Conservation (phyloP, 2,888 invertebrate genomes). For the Halictus ligatus region DNA sequence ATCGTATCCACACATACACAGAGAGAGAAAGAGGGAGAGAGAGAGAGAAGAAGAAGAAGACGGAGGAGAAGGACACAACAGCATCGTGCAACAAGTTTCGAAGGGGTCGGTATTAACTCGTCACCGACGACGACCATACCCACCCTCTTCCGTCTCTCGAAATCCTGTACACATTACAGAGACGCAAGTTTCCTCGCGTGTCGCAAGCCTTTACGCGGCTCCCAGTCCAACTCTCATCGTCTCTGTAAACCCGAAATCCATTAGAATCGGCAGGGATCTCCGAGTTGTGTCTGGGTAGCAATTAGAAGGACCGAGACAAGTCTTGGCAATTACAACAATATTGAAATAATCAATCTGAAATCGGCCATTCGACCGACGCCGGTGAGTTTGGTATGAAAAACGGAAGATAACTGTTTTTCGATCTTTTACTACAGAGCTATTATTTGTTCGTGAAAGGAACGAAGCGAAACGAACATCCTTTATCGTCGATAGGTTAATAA, state of each 20-base stretch:
- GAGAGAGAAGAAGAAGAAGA: neutral
- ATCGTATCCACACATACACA: neutral
- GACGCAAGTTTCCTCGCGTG: neutral
- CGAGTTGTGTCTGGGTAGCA: neutral
- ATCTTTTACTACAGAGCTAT: neutral
- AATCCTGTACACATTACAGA: neutral
- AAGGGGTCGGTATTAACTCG: slow-evolving; percentile 33
- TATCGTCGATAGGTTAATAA: neutral
- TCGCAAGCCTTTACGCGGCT: slow-evolving; percentile 1
- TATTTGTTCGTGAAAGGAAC: neutral
- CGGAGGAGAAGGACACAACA: neutral
- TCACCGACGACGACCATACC: slow-evolving; percentile 8
- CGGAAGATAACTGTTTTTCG: neutral
- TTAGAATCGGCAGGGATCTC: neutral
- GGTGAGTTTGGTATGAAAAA: too few species aligned
- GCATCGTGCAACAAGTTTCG: slow-evolving; percentile 50
- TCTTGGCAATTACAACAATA: too few species aligned
- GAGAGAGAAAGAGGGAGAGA: neutral
- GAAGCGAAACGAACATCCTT: too few species aligned
- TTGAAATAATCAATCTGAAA: too few species aligned
- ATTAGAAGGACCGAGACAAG: neutral
- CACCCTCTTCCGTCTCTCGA: neutral
- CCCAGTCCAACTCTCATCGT: neutral
- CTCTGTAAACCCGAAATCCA: neutral
- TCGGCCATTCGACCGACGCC: too few species aligned